Evolutionary conservation across 1,140 invertebrate species (phyloP), one percentile per base, ranked within the genome.

Genomic region (Papilio aristodemus): DNA sequence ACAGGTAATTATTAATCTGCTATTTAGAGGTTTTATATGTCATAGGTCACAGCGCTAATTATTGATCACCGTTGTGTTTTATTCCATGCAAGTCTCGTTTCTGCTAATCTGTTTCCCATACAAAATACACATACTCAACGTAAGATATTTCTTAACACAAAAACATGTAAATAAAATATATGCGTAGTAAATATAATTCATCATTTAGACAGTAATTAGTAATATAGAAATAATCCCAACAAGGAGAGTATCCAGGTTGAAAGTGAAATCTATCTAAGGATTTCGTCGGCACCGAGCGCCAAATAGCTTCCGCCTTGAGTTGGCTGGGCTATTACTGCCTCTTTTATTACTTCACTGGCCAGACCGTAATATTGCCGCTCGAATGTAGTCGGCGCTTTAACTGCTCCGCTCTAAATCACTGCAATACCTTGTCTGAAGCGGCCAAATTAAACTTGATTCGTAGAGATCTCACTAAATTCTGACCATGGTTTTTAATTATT

Each of bases 321-420:
- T 66, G 63, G 22, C 63, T 14, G 63, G 1, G 63, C 41, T 19
- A 66, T 66, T 66, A 66, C 63, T 66, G 39, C 13, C 41, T 66
- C 63, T 46, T 66, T 66, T 66, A 66, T 66, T 66, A 50, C 63
- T 66, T 66, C 25, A 17, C 63, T 50, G 41, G 22, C 41, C 63
- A 50, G 63, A 66, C 63, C 63, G 63, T 66, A 66, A 66, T 66
- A 66, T 66, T 66, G 63, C 63, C 63, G 41, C 63, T 46, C 39
- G 32, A 66, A 66, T 46, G 43, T 66, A 46, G 63, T 66, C 25
- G 39, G 43, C 63, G 63, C 41, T 66, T 66, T 50, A 66, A 66
- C 41, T 27, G n/a, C 22, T 50, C n/a, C 43, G 43, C 63, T 46
- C 63, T 66, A 27, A 50, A 66, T 46, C 41, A 50, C 43, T 17